Evolutionary conservation across 2,888 invertebrate genomes (phyloP), one percentile per base, ranked within the genome.

Genomic region (Nemotelus pantherinus): DNA sequence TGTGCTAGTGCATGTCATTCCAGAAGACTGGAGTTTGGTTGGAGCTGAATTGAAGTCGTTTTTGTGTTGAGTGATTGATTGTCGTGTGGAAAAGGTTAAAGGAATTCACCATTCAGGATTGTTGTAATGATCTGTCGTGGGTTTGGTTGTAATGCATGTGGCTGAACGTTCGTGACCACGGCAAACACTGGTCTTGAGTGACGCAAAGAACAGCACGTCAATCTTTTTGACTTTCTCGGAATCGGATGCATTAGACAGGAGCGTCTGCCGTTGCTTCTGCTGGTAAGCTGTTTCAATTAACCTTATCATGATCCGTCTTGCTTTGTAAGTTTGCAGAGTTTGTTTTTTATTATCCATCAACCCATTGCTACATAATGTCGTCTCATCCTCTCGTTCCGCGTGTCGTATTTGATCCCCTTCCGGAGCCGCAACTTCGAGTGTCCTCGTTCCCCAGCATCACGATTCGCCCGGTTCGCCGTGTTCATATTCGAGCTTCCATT

Each of bases 201-300:
- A 55, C 55, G 70, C 70, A 55, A 70, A 43, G 44, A 67, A 67
- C 48, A 44, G 44, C 10, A 57, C 63, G 39, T 41, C 41, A 63
- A 39, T 3, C 25, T 25, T 25, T 25, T 25, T 25, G 25, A 25
- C 25, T 25, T 25, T 25, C 25, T 1, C 25, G 25, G 25, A 25
- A 25, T 25, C 1, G 25, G 50, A 9, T 9, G 25, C 58, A 58
- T 58, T n/a, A 58, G 4, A 9, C 2, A 48, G 50, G 68, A 41
- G 68, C 68, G 48, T 53, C 68, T 50, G 47, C 39, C 39, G 9
- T 43, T 70, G 43, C 41, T 70, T 70, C 70, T 55, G 67, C 10
- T 70, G 68, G 68, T 68, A 68, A 44, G 68, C 68, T 53, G 53
- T 70, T 70, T 70, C 55, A 70, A 70, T 70, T 70, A 70, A 70